Base-by-base conservation (phyloP, 2,888 invertebrate species). In the Andricus curvator region DNA sequence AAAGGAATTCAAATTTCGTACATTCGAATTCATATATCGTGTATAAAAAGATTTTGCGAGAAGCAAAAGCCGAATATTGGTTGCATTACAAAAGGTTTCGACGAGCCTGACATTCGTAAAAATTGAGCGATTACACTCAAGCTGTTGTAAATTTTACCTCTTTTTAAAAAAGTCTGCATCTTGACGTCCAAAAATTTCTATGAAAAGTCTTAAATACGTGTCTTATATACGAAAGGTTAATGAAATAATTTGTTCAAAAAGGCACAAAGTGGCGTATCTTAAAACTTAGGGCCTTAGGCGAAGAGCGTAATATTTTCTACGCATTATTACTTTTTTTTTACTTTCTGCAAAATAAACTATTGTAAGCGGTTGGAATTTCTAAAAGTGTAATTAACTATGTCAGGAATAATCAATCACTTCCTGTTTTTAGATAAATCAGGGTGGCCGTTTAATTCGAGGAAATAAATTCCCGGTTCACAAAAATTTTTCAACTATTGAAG, bases 261-360 rank as follows among this genome's bases (percentile, higher is more conserved):
- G 85, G 85, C 85, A 85, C 85, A 84, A 82, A 78, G 80, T 84
- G 85, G 84, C 84, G 84, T 51, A 78, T 84, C 81, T 83, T 83
- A 84, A 83, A 82, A 82, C 77, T 82, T 84, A 80, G 62, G 80
- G 37, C 37, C 37, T 37, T 8, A 37, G 37, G 78, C 68, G 66
- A 84, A 81, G 82, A 29, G 41, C 68, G 41, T 78, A 82, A 80
- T 70, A 44, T 81, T 68, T 41, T 66, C 60, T 33, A 15, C 51
- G 33, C 13, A n/a, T 33, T 60, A 13, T 41, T 79, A 62, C 15
- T 70, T 74, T 37, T 8, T 37, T 37, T 37, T 22, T 60, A 60
- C 13, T 76, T 79, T 78, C 68, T 74, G 51, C 33, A 56, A 56
- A 37, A 56, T 60, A 20, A 70, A 51, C 48, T 70, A 70, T 29